phyloP scores from a whole-genome alignment of 2,113 vertebrate genomes.

The Asarcornis scutulata region DNA sequence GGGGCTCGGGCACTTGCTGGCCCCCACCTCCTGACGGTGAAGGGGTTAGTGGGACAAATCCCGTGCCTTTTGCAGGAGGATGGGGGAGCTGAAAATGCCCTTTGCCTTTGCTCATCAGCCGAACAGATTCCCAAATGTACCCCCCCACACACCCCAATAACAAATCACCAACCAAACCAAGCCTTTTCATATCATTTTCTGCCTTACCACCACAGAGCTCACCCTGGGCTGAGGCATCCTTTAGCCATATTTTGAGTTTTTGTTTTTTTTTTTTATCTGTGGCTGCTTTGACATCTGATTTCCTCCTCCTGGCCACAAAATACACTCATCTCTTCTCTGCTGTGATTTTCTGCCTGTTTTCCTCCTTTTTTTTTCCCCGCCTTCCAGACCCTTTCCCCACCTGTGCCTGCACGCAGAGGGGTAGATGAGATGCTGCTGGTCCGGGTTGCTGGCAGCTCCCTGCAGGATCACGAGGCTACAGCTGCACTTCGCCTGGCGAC shows the following conservation, averaged over 20 bases:
- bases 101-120: neutral
- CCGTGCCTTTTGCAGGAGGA: too few species aligned
- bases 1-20: neutral
- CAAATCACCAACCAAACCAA: neutral
- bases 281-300: neutral
- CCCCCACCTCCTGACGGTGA: neutral
- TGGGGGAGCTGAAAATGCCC: neutral
- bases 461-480: neutral
- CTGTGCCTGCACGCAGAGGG: neutral
- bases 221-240: neutral
- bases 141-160: too few species aligned
- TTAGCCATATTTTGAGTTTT: neutral
- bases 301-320: neutral
- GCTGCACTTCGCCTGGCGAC: neutral
- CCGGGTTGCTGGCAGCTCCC: neutral
- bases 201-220: neutral
- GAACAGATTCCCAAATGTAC: neutral
- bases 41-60: too few species aligned
- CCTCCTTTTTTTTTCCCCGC: neutral
- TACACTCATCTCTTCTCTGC: neutral
- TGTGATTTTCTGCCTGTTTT: neutral
- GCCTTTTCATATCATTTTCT: neutral
- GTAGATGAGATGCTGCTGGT: neutral
- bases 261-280: neutral
- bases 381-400: neutral